These are phyloP conservation scores for Liolophura sinensis DNA, from an alignment of 1,140 invertebrate species.

Conservation along the genomic window DNA sequence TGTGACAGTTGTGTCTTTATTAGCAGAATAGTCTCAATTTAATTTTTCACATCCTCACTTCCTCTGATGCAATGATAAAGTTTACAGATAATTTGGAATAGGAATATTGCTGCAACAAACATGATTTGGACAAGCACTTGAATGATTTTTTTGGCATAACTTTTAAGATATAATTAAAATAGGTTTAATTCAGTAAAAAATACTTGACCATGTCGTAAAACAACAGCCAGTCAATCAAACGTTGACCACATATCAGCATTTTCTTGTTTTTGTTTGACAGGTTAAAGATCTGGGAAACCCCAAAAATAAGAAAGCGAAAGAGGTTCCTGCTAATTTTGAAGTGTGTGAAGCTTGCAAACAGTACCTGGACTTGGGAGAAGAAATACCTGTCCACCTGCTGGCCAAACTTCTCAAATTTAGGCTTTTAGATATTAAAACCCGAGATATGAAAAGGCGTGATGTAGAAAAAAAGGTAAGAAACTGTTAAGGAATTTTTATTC, in stretches of 20 bases:
- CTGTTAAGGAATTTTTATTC: background rate
- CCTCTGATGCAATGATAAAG: background rate
- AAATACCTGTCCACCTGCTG: slow-evolving; percentile 47
- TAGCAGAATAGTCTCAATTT: background rate
- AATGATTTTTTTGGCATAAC: too few species aligned
- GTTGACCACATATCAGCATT: background rate
- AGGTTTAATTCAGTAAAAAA: too few species aligned
- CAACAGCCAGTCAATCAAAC: too few species aligned
- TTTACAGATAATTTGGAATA: background rate
- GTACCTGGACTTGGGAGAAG: slow-evolving; percentile 49
- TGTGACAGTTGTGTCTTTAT: background rate
- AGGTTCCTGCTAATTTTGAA: slow-evolving; percentile 47
- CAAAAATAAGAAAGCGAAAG: slow-evolving; percentile 53
- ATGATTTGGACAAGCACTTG: too few species aligned
- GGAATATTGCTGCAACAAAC: too few species aligned
- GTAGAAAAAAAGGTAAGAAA: slow-evolving; percentile 47
- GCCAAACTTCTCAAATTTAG: slow-evolving; percentile 55
- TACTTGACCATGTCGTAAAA: background rate
- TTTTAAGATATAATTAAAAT: too few species aligned
- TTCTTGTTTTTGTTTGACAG: slow-evolving; percentile 21
- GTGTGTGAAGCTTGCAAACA: slow-evolving; percentile 52
- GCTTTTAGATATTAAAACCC: slow-evolving; percentile 46
- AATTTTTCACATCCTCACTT: background rate
- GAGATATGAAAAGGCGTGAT: slow-evolving; percentile 48
- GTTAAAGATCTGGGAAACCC: slow-evolving; percentile 53